Evolutionary conservation across 2,888 invertebrate genomes (phyloP), one percentile per base, ranked within the genome.

Genomic region (Rapana venosa): DNA sequence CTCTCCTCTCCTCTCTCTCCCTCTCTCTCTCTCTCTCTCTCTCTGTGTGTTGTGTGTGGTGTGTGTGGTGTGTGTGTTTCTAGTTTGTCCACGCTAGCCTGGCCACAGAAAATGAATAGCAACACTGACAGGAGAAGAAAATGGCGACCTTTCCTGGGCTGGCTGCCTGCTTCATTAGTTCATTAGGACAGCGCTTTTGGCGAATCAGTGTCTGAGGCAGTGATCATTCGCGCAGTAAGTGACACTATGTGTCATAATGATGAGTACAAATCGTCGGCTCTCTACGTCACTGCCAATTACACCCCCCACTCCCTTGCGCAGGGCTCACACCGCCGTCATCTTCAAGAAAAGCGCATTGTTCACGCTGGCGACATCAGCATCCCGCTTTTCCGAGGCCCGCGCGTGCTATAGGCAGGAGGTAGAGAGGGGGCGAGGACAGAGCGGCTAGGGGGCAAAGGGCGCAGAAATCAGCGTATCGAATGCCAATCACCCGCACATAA

Each of bases 401-500:
- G 32, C 87, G 87, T 36, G 87, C 87, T 87, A 87, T 74, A 74
- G 87, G 22, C 70, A 20, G 36, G 58, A 56, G 84, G 56, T 6
- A 30, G 26, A 5, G 47, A 47, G 81, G 47, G 58, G 88, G 70
- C 74, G 74, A 36, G 89, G 74, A 89, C 58, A 26, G 85, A 89
- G 89, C 84, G 83, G 85, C 32, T 20, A n/a, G 79, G 83, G 85
- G 84, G 30, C 89, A 83, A 17, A 83, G 70, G 70, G 85, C 56
- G 58, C 85, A 89, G 89, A 74, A 89, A 89, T 89, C 89, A 85
- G 89, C 89, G 89, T 85, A 89, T 89, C 89, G 85, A 89, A 89
- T 89, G 89, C 89, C 89, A 89, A 89, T 89, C 89, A 89, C 89
- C 66, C 89, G 84, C 85, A 70, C 89, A 89, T 84, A 89, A 89